Evolutionary conservation across 2,888 invertebrate genomes (phyloP).

Genomic region (Leucophora obtusa): DNA sequence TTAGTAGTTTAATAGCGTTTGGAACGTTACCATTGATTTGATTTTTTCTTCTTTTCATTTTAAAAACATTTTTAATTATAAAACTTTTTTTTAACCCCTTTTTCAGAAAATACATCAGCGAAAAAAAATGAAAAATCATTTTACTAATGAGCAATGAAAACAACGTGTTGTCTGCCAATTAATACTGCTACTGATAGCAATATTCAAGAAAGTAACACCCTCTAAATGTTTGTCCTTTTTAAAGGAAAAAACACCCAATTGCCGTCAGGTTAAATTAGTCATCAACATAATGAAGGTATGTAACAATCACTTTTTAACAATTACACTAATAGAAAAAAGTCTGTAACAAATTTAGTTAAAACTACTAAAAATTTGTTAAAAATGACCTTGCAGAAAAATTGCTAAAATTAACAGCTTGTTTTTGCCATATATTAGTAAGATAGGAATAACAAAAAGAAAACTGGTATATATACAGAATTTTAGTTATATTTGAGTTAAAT

Average conservation of each 20-base stretch:
- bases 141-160: slow-evolving; percentile 77
- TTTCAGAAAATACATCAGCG: not conserved
- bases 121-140: slow-evolving; percentile 64
- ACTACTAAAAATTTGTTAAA: no score
- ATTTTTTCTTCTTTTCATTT: not conserved
- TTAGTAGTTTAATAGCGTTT: not conserved
- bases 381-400: no score
- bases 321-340: no score
- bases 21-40: not conserved
- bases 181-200: slow-evolving; percentile 61
- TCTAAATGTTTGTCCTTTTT: slow-evolving; percentile 10
- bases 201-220: slow-evolving; percentile 33
- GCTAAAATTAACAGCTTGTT: no score
- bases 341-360: no score
- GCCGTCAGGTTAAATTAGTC: slow-evolving; percentile 75
- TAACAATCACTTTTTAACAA: slow-evolving; percentile 47
- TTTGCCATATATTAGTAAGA: no score
- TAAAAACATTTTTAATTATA: slow-evolving; percentile 4
- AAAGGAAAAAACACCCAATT: slow-evolving; percentile 51
- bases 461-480: no score
- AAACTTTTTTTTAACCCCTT: slow-evolving; percentile 7
- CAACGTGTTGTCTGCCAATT: slow-evolving; percentile 73
- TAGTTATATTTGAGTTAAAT: no score
- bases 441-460: no score
- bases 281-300: slow-evolving; percentile 75